phyloP scores from a whole-genome alignment of 2,113 vertebrate genomes.

The Plestiodon gilberti region DNA sequence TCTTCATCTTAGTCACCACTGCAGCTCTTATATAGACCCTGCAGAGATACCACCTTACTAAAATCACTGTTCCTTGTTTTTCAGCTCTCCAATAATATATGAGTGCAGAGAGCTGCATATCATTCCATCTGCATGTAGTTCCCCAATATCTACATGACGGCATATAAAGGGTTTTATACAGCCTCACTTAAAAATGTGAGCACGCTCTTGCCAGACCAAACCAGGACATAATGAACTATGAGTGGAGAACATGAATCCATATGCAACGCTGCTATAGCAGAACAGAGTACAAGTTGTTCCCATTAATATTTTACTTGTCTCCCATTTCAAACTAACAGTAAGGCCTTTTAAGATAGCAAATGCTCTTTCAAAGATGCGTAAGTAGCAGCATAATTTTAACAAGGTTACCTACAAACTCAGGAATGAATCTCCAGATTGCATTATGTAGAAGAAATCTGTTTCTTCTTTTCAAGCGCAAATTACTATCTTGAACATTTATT shows the following conservation, averaged over 20 bases:
- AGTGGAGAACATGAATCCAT: conserved; percentile 19
- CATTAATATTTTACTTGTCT: conserved; percentile 54
- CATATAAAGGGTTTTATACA: conserved; percentile 56
- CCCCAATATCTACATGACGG: conserved; percentile 49
- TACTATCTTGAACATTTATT: conserved; percentile 53
- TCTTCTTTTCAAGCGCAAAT: conserved; percentile 48
- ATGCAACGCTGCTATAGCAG: conserved; percentile 37
- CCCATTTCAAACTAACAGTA: conserved; percentile 51
- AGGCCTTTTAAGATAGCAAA: conserved; percentile 67
- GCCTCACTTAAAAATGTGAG: conserved; percentile 50
- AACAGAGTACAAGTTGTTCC: conserved; percentile 55
- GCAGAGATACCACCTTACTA: background rate
- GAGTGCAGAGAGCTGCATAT: background rate
- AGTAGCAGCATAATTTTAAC: conserved; percentile 66
- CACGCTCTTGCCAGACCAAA: conserved; percentile 36
- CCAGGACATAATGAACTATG: conserved; percentile 53
- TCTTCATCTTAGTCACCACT: background rate
- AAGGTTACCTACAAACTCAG: conserved; percentile 76
- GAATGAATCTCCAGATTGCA: conserved; percentile 74
- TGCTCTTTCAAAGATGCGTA: conserved; percentile 62
- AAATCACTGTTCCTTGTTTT: background rate
- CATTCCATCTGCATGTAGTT: conserved; percentile 54
- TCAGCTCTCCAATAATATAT: background rate
- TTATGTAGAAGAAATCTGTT: conserved; percentile 11
- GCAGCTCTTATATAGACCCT: background rate